phyloP scores from a whole-genome alignment of 2,113 vertebrate species.

The Eudyptes chrysolophus region DNA sequence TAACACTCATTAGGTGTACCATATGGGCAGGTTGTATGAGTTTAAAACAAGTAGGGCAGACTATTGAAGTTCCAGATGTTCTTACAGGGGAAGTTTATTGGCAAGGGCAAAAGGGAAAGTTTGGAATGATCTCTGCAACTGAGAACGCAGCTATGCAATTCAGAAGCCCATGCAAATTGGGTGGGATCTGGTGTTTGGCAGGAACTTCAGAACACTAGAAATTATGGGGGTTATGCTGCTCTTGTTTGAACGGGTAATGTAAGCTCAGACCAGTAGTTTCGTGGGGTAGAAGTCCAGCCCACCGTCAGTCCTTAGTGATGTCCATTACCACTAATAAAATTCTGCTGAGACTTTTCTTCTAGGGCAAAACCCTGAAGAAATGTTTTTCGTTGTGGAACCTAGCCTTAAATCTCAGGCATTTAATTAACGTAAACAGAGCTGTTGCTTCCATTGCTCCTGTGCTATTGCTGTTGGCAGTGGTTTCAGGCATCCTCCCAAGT shows the following conservation, averaged over 20 bases:
- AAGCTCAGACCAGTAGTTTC: background rate
- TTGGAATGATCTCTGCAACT: background rate
- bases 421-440: background rate
- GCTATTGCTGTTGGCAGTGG: background rate
- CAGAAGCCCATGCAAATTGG: background rate
- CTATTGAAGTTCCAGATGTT: background rate
- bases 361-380: background rate
- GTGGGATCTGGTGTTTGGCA: background rate
- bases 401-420: background rate
- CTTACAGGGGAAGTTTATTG: background rate
- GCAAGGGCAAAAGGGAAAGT: background rate
- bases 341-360: background rate
- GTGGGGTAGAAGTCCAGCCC: background rate
- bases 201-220: background rate
- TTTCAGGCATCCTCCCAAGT: background rate
- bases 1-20: background rate
- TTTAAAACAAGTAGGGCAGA: background rate
- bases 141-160: background rate
- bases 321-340: background rate
- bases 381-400: background rate
- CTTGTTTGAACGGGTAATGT: background rate
- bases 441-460: background rate
- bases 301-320: background rate
- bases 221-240: background rate
- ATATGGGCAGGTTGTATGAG: background rate